phyloP scores from a whole-genome alignment of 2,888 invertebrate genomes.

The Tenthredo scrophulariae region DNA sequence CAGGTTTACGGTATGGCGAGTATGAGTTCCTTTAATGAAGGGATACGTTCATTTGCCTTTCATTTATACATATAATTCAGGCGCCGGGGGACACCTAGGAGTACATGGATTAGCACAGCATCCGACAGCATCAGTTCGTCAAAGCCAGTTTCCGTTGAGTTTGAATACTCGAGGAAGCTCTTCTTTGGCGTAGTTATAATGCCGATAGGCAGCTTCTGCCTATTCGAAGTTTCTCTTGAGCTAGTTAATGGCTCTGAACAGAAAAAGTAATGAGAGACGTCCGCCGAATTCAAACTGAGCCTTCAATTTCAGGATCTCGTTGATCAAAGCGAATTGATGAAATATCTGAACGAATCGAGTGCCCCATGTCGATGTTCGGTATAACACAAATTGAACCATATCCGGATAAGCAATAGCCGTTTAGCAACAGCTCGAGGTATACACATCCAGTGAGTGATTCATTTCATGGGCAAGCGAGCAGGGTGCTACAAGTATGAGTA shows the following conservation, averaged over 20 bases:
- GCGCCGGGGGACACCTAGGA: neutral
- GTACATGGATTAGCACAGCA: neutral
- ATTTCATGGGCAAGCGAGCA: slow-evolving; percentile 49
- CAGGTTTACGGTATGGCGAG: slow-evolving; percentile 54
- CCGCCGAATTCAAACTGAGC: neutral
- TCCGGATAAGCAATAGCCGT: slow-evolving; percentile 1
- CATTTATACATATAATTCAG: slow-evolving; percentile 64
- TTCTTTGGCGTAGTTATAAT: neutral
- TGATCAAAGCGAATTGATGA: slow-evolving; percentile 42
- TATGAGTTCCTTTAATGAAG: slow-evolving; percentile 78
- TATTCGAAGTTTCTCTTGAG: neutral
- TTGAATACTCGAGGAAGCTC: slow-evolving; percentile 15
- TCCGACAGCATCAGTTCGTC: slow-evolving; percentile 4
- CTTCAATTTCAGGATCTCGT: slow-evolving; percentile 11
- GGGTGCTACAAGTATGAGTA: slow-evolving; percentile 45
- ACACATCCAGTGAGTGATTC: slow-evolving; percentile 23
- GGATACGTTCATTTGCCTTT: slow-evolving; percentile 77
- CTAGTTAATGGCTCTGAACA: slow-evolving; percentile 9
- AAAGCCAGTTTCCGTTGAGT: slow-evolving; percentile 12
- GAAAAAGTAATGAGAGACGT: neutral
- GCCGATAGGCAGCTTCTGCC: neutral
- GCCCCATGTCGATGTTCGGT: neutral
- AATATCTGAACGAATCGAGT: slow-evolving; percentile 23
- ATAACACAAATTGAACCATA: slow-evolving; percentile 7
- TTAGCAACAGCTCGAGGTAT: neutral